Evolutionary conservation across 2,797 vertebrate genomes (phyloP), one percentile per base, ranked within the genome.

Genomic region (Myotis pilosus): DNA sequence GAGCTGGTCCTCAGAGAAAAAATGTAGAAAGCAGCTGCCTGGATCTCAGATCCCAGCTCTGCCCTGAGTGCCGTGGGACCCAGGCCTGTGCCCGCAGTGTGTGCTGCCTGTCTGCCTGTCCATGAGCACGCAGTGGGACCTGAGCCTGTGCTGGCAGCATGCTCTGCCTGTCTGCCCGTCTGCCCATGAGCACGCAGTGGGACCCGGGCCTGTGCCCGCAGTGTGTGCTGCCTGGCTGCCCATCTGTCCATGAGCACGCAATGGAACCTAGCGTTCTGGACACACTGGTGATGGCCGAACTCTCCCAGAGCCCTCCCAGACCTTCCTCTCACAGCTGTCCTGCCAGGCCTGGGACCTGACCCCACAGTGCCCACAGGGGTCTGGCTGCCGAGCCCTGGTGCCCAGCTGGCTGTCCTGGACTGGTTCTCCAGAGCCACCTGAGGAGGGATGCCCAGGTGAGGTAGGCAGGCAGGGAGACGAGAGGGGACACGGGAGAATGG

Each of bases 11-110:
- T 66, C 68, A 51, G 68, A 69, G 64, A 8, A 41, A 16, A 51
- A 16, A 10, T 36, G 19, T 15, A 74, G 25, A 5, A 30, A 16
- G 47, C 33, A 36, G 47, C 57, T 25, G 47, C 16, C 22, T 7
- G 57, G 33, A 6, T 20, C 53, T 62, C 88, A 13, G 41, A 15
- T 3, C 22, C 19, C 53, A 47, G 53, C 66, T 23, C 55, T 62
- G 44, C 55, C 16, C n/a, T 3, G 7, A 2, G 36, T 16, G 0
- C 6, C 13, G 16, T 8, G 38, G 57, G 55, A 2, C 41, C 20
- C 12, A 2, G 1, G n/a, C 23, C 3, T 5, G 0, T 0, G 0
- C 55, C 49, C 0, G 0, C 1, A 62, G n/a, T 0, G 0, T 1
- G 0, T 12, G 7, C 33, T n/a, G 19, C 87, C 74, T 53, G 9